A percentile compares a stretch with the other conserved stretches of the same genome.
Evolutionary conservation across 2,888 invertebrate genomes (phyloP).

Genomic region (Campopleginae sp.): DNA sequence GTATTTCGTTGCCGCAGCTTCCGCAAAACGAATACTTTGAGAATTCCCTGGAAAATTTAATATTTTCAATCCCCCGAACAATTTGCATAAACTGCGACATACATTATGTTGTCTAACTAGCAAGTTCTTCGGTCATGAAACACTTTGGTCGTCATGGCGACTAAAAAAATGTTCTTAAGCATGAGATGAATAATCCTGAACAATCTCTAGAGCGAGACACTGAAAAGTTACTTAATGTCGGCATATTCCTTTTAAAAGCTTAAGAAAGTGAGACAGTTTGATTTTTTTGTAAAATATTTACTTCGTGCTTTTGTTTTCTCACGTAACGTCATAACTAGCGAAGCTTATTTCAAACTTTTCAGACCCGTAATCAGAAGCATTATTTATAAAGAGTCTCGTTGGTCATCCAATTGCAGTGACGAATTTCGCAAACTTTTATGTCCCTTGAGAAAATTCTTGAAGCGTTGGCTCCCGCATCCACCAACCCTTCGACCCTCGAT

Average conservation of each 20-base stretch:
- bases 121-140: not conserved
- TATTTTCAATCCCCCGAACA: not conserved
- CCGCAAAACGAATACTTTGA: not conserved
- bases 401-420: slow-evolving; percentile 51
- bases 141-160: not conserved
- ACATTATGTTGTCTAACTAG: not conserved
- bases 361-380: not conserved
- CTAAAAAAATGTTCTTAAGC: not conserved
- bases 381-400: slow-evolving; percentile 16
- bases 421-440: slow-evolving; percentile 50
- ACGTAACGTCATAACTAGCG: not conserved
- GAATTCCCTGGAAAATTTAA: not conserved
- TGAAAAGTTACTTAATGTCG: slow-evolving; percentile 1
- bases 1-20: not conserved
- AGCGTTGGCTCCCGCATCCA: slow-evolving; percentile 21
- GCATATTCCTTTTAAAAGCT: slow-evolving; percentile 1
- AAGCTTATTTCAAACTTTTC: slow-evolving; percentile 38
- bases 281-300: slow-evolving; percentile 52
- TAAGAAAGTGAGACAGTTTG: slow-evolving; percentile 32
- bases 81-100: not conserved
- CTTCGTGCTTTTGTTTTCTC: slow-evolving; percentile 39
- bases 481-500: not conserved
- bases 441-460: slow-evolving; percentile 38
- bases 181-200: not conserved
- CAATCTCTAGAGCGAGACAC: not conserved